Evolutionary conservation across 2,797 vertebrate genomes (phyloP).

Genomic region (Huso huso): DNA sequence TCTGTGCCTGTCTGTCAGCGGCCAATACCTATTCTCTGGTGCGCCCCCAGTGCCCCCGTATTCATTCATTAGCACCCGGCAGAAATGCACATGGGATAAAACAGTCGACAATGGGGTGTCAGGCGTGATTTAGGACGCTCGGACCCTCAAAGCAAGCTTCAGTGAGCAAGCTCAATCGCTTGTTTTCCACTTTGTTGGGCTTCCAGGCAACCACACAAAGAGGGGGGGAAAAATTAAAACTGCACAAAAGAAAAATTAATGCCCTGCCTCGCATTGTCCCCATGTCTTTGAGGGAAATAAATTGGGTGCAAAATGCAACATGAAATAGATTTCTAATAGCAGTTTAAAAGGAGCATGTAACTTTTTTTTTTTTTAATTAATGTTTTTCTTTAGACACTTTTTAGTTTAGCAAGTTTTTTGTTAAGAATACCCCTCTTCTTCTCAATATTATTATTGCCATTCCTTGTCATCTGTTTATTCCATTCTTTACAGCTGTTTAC

Average conservation of each 20-base stretch:
- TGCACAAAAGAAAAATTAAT: conserved; percentile 33
- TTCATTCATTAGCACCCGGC: conserved; percentile 42
- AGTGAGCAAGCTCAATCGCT: conserved; percentile 61
- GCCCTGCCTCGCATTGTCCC: conserved; percentile 26
- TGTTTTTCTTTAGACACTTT: too few species aligned
- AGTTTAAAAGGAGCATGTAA: conserved; percentile 8
- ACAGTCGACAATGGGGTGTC: conserved; percentile 55
- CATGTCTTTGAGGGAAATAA: conserved; percentile 49
- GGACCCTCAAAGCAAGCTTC: conserved; percentile 52
- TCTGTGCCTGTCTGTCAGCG: conserved; percentile 10
- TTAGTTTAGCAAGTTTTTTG: too few species aligned
- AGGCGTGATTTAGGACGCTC: conserved; percentile 57
- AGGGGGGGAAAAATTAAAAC: conserved; percentile 44
- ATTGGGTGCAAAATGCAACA: conserved; percentile 55
- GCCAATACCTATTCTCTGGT: conserved; percentile 10
- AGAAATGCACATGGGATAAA: conserved; percentile 36
- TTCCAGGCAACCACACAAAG: conserved; percentile 52
- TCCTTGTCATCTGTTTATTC: too few species aligned
- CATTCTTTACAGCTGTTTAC: too few species aligned
- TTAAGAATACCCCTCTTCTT: too few species aligned
- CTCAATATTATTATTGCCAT: too few species aligned
- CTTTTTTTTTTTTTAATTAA: conserved; percentile 13
- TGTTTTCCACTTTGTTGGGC: conserved; percentile 56
- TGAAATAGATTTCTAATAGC: conserved; percentile 52
- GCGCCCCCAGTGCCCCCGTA: conserved; percentile 12